Percentiles rank a stretch among this genome's conserved stretches.
Conservation (phyloP, 2,888 invertebrate genomes). For the Scaeva pyrastri region DNA sequence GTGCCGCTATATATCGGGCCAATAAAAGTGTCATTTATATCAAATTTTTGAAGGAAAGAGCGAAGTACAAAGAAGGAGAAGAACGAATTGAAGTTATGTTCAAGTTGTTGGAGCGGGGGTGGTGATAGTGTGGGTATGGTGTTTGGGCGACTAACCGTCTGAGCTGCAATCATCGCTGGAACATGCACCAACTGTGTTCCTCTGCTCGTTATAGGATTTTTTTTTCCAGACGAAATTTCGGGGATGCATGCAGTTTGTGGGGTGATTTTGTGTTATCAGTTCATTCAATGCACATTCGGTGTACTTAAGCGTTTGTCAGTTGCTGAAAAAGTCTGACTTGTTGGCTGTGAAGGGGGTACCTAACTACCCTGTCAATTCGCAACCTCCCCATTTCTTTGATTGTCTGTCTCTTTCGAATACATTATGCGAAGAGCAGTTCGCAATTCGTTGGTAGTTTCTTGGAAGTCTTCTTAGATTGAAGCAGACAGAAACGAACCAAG, state of each 20-base stretch:
- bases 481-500: conserved; percentile 59
- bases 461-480: conserved; percentile 38
- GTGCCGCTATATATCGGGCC: conserved; percentile 15
- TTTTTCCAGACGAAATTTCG: neutral
- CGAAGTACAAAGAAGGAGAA: conserved; percentile 28
- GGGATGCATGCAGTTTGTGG: neutral
- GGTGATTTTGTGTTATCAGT: conserved; percentile 60
- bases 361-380: neutral
- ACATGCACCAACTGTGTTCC: conserved; percentile 68
- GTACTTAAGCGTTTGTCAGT: conserved; percentile 74
- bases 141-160: conserved; percentile 41
- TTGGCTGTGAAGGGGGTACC: conserved; percentile 24
- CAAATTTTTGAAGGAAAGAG: conserved; percentile 45
- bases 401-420: conserved; percentile 47
- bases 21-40: conserved; percentile 74
- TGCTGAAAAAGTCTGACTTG: conserved; percentile 65
- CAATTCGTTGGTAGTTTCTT: conserved; percentile 61
- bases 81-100: neutral
- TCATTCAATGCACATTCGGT: conserved; percentile 72
- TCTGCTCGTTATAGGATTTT: conserved; percentile 53
- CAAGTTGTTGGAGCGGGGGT: neutral
- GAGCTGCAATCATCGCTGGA: conserved; percentile 64
- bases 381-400: neutral
- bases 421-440: conserved; percentile 62
- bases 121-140: no score